phyloP scores from a whole-genome alignment of 2,797 vertebrate genomes.

The Sebastes nivosus region DNA sequence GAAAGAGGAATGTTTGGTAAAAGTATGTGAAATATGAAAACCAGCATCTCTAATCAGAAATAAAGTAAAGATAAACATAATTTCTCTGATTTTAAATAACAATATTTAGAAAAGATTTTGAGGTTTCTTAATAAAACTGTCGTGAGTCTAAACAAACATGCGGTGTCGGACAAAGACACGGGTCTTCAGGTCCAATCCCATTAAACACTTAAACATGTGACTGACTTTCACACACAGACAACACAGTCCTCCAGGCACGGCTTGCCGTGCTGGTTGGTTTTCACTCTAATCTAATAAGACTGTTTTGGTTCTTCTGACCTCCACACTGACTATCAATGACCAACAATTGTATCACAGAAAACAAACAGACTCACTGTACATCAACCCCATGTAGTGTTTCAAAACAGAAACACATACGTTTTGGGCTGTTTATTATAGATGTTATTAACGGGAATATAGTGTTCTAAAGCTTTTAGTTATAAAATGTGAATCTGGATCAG shows the following conservation, averaged over 20 bases:
- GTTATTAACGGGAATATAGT: background rate
- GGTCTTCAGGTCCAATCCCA: slow-evolving; percentile 60
- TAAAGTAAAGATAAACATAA: background rate
- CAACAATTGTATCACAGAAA: background rate
- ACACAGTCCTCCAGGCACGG: background rate
- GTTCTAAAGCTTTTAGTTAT: background rate
- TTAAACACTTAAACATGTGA: slow-evolving; percentile 77
- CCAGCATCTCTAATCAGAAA: background rate
- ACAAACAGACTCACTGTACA: background rate
- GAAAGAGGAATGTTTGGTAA: background rate
- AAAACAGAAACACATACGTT: background rate
- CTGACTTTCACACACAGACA: slow-evolving; percentile 55
- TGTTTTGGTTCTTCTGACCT: slow-evolving; percentile 32
- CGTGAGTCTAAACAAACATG: slow-evolving; percentile 36
- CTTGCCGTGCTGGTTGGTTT: background rate
- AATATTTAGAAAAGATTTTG: background rate
- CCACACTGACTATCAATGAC: slow-evolving; percentile 1
- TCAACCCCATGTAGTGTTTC: background rate
- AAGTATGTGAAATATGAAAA: background rate
- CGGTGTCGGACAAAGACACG: slow-evolving; percentile 37
- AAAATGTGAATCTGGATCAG: background rate
- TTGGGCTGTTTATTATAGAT: background rate
- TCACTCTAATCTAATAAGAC: slow-evolving; percentile 38
- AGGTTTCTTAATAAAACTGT: slow-evolving; percentile 28
- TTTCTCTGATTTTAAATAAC: background rate